Evolutionary conservation across 2,113 vertebrate genomes (phyloP).

Genomic region (Cryptomyrus ogoouensis): DNA sequence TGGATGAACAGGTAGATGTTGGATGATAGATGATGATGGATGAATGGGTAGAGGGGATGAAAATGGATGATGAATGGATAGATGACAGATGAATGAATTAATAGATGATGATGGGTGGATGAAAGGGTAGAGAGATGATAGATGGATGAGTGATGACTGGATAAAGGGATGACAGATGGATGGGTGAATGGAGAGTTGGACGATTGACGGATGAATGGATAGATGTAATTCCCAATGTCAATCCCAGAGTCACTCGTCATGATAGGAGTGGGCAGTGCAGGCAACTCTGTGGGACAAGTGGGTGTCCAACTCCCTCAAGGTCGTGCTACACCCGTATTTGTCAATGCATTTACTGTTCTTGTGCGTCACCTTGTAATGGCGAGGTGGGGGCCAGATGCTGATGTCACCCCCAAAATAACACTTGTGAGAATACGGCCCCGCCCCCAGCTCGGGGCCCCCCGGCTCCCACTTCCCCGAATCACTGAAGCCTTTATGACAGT

Average conservation of each 20-base stretch:
- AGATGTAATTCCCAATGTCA: background rate
- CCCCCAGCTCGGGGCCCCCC: background rate
- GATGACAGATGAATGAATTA: background rate
- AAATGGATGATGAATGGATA: background rate
- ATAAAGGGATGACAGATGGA: background rate
- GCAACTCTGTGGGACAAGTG: background rate
- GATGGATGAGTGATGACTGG: background rate
- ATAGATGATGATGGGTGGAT: background rate
- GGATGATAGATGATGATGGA: background rate
- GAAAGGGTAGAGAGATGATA: background rate
- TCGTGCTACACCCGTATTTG: background rate
- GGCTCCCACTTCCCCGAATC: conserved; percentile 10
- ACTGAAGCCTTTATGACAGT: conserved; percentile 15
- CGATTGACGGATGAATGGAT: background rate
- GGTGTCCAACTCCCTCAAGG: background rate
- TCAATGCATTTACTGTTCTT: conserved; percentile 9
- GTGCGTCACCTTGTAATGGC: background rate
- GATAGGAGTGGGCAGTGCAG: background rate
- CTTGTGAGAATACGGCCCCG: background rate
- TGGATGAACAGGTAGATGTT: background rate
- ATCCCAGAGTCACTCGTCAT: background rate
- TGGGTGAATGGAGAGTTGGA: background rate
- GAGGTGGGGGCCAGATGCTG: background rate
- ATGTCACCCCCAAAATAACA: conserved; percentile 17
- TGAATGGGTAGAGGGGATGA: background rate